Base-by-base conservation (phyloP, 2,888 invertebrate genomes). In the Ernsta delagoae region DNA sequence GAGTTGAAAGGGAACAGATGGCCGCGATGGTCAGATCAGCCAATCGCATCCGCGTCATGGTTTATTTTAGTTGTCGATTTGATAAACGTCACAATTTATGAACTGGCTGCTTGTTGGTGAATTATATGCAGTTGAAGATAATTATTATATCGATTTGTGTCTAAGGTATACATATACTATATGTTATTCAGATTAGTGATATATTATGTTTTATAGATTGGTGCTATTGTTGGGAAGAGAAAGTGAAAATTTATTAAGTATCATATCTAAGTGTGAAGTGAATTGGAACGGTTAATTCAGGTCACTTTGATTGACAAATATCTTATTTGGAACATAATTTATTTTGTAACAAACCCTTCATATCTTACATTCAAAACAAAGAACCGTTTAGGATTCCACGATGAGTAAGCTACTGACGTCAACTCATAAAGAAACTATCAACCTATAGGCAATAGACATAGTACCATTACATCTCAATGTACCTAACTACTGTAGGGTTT, bases 401-500 rank as follows among this genome's bases (percentile, higher is more conserved):
- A 56, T 34, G 56, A 34, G 9, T 34, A 34, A 56, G 56, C 56
- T 31, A 56, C n/a, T n/a, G 56, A 56, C 56, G 24, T 54, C 34
- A 5, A n/a, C 34, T 6, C 31, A 53, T 24, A 54, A 16, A 31
- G 34, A 56, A 56, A 56, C 56, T 56, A 56, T 11, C 36, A 34
- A 31, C 36, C 31, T 36, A 57, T 57, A 39, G n/a, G n/a, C n/a
- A n/a, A 36, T 57, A 12, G n/a, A 8, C 12, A 12, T 39, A 36
- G 57, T 41, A 56, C 16, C 50, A 12, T 53, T 24, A 59, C 50
- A 59, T 41, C 59, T 66, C 65, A 66, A 66, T 45, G 1, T 8
- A 41, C 53, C 60, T 66, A 66, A 60, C 34, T 41, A 11, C 36
- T 65, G 59, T 24, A 59, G 9, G 54, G 65, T 31, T 65, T 65